phyloP scores from a whole-genome alignment of 2,797 vertebrate genomes.

The Tangara arthus region DNA sequence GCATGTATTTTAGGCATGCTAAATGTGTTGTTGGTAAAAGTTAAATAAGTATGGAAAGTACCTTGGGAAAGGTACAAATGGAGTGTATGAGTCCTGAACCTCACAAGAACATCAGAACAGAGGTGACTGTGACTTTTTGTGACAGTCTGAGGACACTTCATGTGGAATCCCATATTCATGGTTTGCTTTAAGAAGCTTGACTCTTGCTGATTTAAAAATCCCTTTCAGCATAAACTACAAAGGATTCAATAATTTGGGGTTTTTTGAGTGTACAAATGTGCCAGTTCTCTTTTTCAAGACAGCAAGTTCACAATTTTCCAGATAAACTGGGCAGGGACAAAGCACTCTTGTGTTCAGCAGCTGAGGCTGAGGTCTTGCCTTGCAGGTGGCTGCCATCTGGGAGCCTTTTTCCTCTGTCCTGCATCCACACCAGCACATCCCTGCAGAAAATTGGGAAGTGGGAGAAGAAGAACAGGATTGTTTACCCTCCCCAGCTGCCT shows the following conservation, averaged over 20 bases:
- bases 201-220: not conserved
- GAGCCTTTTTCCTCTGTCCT: conserved; percentile 65
- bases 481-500: conserved; percentile 87
- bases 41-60: not conserved
- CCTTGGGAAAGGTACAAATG: not conserved
- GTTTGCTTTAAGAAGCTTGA: not conserved
- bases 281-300: not conserved
- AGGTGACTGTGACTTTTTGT: not conserved
- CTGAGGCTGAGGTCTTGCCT: conserved; percentile 21
- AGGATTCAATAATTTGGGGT: fast-evolving
- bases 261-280: not conserved
- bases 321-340: not conserved
- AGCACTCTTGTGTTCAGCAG: not conserved
- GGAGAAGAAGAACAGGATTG: conserved; percentile 85
- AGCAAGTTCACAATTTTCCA: not conserved
- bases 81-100: not conserved
- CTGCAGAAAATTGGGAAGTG: conserved; percentile 76
- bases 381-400: conserved; percentile 61
- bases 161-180: not conserved
- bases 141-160: not conserved
- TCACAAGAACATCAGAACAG: fast-evolving
- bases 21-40: not conserved
- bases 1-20: too few relatives aligned
- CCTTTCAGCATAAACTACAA: fast-evolving
- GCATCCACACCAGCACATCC: conserved; percentile 80